phyloP scores from a whole-genome alignment of 2,113 vertebrate genomes.

The Leucopsar rothschildi region DNA sequence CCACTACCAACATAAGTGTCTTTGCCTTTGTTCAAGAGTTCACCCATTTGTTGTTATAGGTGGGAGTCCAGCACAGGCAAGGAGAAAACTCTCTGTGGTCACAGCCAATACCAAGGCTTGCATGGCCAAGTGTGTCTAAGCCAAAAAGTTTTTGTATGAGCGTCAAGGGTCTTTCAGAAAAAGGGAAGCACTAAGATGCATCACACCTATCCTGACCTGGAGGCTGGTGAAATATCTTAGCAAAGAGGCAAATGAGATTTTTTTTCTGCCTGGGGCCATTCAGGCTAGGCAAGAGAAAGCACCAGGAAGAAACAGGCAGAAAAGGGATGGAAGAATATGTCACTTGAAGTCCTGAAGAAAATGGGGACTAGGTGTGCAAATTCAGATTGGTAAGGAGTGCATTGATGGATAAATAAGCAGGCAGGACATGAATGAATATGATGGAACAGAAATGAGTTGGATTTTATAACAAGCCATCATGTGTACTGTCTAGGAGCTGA shows the following conservation, averaged over 20 bases:
- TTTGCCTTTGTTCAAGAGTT: not conserved
- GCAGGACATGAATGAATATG: not conserved
- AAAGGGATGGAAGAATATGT: not conserved
- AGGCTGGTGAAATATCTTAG: not conserved
- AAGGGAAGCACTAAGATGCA: not conserved
- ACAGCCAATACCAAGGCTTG: not conserved
- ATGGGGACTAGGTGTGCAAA: not conserved
- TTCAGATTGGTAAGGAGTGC: not conserved
- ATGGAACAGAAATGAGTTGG: not conserved
- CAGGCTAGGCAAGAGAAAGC: not conserved
- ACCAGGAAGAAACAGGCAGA: not conserved
- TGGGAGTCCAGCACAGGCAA: not conserved
- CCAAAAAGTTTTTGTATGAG: not conserved
- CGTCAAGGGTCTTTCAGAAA: not conserved
- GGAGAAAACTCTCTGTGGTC: not conserved
- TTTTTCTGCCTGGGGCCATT: not conserved
- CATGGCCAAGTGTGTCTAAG: fast-evolving
- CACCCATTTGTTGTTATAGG: not conserved
- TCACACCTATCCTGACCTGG: not conserved
- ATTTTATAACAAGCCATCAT: not conserved
- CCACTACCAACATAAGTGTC: fast-evolving
- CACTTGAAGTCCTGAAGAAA: not conserved
- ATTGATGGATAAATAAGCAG: not conserved
- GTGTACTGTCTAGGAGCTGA: not conserved
- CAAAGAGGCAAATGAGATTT: not conserved